Percentiles rank a stretch among this genome's conserved stretches.
These are phyloP conservation scores for Lacerta viridis DNA, from an alignment of 2,797 vertebrate species.

Conservation along the genomic window DNA sequence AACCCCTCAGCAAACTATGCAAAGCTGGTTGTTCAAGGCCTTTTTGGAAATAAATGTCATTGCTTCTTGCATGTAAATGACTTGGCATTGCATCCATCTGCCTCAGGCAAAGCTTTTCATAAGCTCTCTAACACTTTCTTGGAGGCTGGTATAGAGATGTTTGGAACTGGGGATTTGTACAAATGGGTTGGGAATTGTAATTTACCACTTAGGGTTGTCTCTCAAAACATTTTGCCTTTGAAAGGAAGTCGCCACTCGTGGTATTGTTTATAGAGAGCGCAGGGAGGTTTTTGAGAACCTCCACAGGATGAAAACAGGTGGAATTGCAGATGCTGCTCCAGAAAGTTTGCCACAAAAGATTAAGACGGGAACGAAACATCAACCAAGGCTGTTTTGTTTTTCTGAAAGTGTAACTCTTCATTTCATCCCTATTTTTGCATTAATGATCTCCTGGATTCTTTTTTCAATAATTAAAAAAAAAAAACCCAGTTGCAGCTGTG, in stretches of 20 bases:
- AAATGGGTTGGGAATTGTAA: slow-evolving; percentile 60
- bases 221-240: neutral
- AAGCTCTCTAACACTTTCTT: slow-evolving; percentile 41
- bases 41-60: neutral
- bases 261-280: neutral
- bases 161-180: slow-evolving; percentile 58
- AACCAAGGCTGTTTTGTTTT: slow-evolving; percentile 45
- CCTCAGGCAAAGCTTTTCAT: slow-evolving; percentile 33
- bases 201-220: slow-evolving; percentile 22
- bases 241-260: neutral
- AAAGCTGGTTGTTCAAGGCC: slow-evolving; percentile 6
- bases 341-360: slow-evolving; percentile 59
- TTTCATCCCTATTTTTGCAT: slow-evolving; percentile 40
- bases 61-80: slow-evolving; percentile 58
- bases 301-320: neutral
- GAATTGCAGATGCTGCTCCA: slow-evolving; percentile 48
- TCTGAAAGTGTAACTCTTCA: slow-evolving; percentile 46
- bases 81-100: neutral
- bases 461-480: slow-evolving; percentile 6
- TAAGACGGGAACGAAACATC: slow-evolving; percentile 56
- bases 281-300: neutral
- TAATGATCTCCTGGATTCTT: slow-evolving; percentile 55
- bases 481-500: slow-evolving; percentile 16
- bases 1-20: neutral
- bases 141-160: slow-evolving; percentile 51